Base-by-base conservation (phyloP, 2,888 invertebrate genomes). In the Erebia ligea region DNA sequence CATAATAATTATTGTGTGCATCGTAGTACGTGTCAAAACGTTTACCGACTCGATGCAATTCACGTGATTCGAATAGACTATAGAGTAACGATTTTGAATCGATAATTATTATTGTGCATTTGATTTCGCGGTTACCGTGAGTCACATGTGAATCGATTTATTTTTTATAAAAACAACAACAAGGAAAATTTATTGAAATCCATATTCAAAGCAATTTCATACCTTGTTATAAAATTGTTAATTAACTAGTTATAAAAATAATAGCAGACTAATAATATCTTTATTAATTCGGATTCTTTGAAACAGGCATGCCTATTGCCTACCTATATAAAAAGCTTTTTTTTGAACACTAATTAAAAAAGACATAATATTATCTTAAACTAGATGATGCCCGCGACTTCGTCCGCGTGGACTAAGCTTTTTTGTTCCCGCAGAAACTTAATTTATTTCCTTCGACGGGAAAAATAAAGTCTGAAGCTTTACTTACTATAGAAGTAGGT, bases 81-180 rank as follows among this genome's bases (percentile, higher is more conserved):
- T 73, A 71, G 74, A 75, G 75, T 71, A 74, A 75, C 73, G 75
- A 76, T 73, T 75, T 72, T 64, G 70, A 80, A 79, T 79, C 79
- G 76, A 77, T 80, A 78, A 79, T 25, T n/a, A n/a, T 80, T 79
- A 73, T 73, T 67, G 50, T 70, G 25, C 3, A 25, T 73, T 68
- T 63, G 72, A 57, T 56, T 71, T 75, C 67, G 62, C 75, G 69
- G 73, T 72, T 66, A 63, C 50, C 69, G 59, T 70, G 72, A 64
- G 74, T 69, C 48, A 69, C 62, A 66, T 67, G 48, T 48, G 48
- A 62, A 25, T 62, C 45, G 48, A n/a, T 62, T 48, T 48, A 1
- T 62, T 62, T 61, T 21, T 62, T 17, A 15, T 59, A 11, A 11
- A 11, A 8, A 34, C 11, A 48, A 17, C 11, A 48, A 62, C 17